phyloP scores from a whole-genome alignment of 2,888 invertebrate genomes.

The Embidobia sp. region DNA sequence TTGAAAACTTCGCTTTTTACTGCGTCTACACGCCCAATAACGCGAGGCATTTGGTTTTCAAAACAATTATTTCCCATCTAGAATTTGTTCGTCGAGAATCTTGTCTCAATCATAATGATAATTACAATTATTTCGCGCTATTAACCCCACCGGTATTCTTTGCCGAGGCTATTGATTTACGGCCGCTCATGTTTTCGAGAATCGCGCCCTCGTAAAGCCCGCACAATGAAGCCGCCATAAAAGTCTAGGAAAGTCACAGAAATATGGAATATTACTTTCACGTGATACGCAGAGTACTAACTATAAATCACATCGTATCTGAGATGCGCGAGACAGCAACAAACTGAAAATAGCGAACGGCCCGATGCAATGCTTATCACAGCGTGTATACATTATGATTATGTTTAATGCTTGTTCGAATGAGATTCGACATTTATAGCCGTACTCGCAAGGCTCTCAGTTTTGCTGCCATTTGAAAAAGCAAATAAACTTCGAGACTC shows the following conservation, averaged over 20 bases:
- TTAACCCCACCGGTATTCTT: conserved; percentile 12
- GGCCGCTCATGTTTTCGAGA: conserved; percentile 18
- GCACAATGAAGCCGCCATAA: conserved; percentile 50
- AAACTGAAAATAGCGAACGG: conserved; percentile 54
- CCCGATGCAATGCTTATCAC: conserved; percentile 39
- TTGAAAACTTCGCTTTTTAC: too few species aligned
- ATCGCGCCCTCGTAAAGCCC: conserved; percentile 35
- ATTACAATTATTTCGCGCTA: conserved; percentile 24
- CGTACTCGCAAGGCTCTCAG: not conserved
- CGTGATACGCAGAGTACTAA: conserved; percentile 48
- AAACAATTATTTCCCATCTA: not conserved
- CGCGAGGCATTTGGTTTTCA: too few species aligned
- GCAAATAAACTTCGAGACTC: not conserved
- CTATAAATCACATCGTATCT: conserved; percentile 57
- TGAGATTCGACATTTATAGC: conserved; percentile 22
- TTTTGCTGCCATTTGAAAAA: not conserved
- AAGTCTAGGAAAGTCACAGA: conserved; percentile 52
- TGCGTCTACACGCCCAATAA: too few species aligned
- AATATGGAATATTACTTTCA: conserved; percentile 62
- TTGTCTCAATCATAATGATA: conserved; percentile 10
- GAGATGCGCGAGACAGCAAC: conserved; percentile 48
- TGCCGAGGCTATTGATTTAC: conserved; percentile 42
- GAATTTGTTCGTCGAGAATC: not conserved
- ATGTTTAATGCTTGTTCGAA: conserved; percentile 39
- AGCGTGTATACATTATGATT: conserved; percentile 29